Evolutionary conservation across 2,113 vertebrate species (phyloP).

Genomic region (Chrysemys picta): DNA sequence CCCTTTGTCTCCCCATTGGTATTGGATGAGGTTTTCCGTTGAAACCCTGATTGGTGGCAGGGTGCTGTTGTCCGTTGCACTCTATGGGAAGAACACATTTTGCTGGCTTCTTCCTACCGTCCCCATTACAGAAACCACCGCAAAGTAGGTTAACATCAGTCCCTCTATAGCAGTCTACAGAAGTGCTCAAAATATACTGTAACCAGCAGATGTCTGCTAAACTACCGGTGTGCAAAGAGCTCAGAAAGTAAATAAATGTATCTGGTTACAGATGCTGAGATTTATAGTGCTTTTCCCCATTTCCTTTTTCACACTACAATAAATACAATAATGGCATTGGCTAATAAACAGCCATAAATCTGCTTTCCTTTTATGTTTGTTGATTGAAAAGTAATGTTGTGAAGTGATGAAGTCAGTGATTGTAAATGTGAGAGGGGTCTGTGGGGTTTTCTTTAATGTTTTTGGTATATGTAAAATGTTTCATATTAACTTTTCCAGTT

Average conservation of each 20-base stretch:
- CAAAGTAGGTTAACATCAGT: constrained; percentile 53
- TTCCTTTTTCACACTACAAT: constrained; percentile 74
- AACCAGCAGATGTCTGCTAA: constrained; percentile 67
- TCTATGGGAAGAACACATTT: neutral
- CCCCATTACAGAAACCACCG: constrained; percentile 48
- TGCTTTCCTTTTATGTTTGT: constrained; percentile 68
- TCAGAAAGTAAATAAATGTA: constrained; percentile 74
- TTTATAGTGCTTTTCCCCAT: constrained; percentile 62
- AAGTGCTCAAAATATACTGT: constrained; percentile 64
- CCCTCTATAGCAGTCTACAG: constrained; percentile 52
- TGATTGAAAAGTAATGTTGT: constrained; percentile 71
- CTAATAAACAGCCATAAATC: constrained; percentile 74
- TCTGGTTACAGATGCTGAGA: constrained; percentile 69
- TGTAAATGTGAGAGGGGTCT: constrained; percentile 41
- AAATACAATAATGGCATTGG: constrained; percentile 71
- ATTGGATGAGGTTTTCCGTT: neutral
- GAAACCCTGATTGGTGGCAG: neutral
- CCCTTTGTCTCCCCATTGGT: neutral
- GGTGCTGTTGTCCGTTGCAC: neutral
- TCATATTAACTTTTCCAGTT: constrained; percentile 39
- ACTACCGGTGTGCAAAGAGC: constrained; percentile 12
- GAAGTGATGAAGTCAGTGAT: constrained; percentile 66
- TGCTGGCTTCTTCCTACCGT: constrained; percentile 25
- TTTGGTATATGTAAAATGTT: constrained; percentile 15
- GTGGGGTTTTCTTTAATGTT: neutral